Conservation (phyloP, 1,140 invertebrate genomes). For the Aphaenogaster ashmeadi region DNA sequence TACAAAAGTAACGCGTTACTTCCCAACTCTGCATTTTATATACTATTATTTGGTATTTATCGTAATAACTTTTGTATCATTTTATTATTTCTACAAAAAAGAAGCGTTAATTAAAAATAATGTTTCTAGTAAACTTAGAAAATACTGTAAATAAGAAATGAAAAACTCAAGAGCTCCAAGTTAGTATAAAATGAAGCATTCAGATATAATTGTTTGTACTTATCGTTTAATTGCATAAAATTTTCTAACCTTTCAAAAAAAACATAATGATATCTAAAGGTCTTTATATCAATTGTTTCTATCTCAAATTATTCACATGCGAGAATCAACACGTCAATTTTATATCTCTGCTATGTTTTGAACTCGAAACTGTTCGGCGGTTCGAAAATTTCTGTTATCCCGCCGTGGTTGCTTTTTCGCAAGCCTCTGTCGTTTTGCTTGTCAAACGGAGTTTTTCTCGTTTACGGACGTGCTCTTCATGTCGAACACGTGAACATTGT, state of each 20-base stretch:
- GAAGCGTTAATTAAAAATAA: not conserved
- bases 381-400: not conserved
- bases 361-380: not conserved
- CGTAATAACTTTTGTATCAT: not conserved
- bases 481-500: constrained; percentile 72
- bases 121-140: not conserved
- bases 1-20: no score
- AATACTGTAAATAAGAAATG: not conserved
- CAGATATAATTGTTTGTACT: not conserved
- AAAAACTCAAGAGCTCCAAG: not conserved
- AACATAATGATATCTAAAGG: not conserved
- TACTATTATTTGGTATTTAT: constrained; percentile 1
- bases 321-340: not conserved
- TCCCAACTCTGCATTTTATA: not conserved
- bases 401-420: not conserved
- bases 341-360: not conserved
- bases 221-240: not conserved
- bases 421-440: constrained; percentile 8
- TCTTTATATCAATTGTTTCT: not conserved
- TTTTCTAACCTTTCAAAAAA: not conserved
- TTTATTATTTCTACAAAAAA: not conserved
- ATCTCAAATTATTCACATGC: not conserved
- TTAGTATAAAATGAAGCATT: not conserved
- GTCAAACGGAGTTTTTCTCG: constrained; percentile 53
- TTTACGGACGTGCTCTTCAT: not conserved